A percentile compares a stretch with the other conserved stretches of the same genome.
These are phyloP conservation scores for Parasteatoda lunata DNA, from an alignment of 2,888 invertebrate genomes.

Conservation along the genomic window DNA sequence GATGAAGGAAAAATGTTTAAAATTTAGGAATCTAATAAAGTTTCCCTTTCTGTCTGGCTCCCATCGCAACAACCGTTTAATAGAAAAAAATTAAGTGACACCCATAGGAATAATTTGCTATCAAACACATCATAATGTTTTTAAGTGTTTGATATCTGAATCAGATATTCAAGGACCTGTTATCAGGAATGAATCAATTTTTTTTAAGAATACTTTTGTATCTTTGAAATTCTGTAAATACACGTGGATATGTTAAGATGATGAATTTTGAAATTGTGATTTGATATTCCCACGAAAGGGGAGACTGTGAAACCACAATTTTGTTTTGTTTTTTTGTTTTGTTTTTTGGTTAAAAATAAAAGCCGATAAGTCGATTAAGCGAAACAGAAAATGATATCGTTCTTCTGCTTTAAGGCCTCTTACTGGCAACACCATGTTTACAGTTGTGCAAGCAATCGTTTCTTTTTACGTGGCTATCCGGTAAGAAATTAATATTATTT, in stretches of 20 bases:
- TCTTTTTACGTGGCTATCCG: constrained; percentile 55
- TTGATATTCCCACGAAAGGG: not conserved
- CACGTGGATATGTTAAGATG: too few relatives aligned
- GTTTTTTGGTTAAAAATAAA: not conserved
- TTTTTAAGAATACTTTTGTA: not conserved
- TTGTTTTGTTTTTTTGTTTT: not conserved
- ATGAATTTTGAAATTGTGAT: not conserved
- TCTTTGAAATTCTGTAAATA: too few relatives aligned
- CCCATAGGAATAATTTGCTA: not conserved
- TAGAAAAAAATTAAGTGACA: not conserved
- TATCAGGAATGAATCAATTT: not conserved
- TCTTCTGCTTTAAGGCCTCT: constrained; percentile 3
- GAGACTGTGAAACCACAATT: not conserved
- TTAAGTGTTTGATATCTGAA: not conserved
- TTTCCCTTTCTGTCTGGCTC: not conserved
- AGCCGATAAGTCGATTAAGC: not conserved
- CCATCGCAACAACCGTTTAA: not conserved
- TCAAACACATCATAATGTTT: not conserved
- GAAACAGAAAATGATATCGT: not conserved
- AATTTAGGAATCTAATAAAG: not conserved
- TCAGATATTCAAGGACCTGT: constrained; percentile 3
- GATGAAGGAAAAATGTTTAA: not conserved
- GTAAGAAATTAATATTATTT: constrained; percentile 16
- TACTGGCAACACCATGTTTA: constrained; percentile 37
- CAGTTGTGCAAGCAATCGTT: constrained; percentile 33